These are phyloP conservation scores for Setipinna tenuifilis DNA, from an alignment of 2,797 vertebrate genomes.

Conservation along the genomic window DNA sequence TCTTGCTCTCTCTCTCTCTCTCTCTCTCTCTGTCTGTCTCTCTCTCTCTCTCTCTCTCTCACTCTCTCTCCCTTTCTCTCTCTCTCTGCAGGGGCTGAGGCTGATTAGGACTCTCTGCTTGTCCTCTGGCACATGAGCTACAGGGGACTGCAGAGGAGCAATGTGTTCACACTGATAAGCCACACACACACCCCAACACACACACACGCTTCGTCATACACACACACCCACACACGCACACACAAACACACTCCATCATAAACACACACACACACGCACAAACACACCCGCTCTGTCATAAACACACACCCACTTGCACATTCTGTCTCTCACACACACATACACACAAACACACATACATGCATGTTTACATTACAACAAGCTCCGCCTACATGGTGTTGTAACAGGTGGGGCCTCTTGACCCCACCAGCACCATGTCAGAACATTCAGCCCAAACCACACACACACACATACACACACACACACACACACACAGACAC, in stretches of 20 bases:
- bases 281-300: too few species aligned
- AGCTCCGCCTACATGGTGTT: background rate
- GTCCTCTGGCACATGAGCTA: constrained; percentile 11
- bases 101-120: constrained; percentile 20
- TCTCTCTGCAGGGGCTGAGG: constrained; percentile 66
- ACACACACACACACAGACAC: background rate
- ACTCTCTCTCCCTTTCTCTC: background rate
- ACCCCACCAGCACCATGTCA: background rate
- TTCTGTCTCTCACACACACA: too few species aligned
- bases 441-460: background rate
- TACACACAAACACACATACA: background rate
- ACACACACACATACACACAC: background rate
- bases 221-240: constrained; percentile 19
- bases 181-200: constrained; percentile 27
- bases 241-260: constrained; percentile 19
- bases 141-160: constrained; percentile 31
- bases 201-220: constrained; percentile 22
- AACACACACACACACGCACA: too few species aligned
- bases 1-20: constrained; percentile 18
- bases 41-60: background rate
- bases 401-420: constrained; percentile 11
- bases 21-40: background rate
- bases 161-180: constrained; percentile 50
- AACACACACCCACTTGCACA: background rate
- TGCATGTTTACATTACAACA: background rate